Percentiles rank a stretch among this genome's conserved stretches.
phyloP scores from a whole-genome alignment of 2,797 vertebrate genomes.

The Pipistrellus kuhlii region DNA sequence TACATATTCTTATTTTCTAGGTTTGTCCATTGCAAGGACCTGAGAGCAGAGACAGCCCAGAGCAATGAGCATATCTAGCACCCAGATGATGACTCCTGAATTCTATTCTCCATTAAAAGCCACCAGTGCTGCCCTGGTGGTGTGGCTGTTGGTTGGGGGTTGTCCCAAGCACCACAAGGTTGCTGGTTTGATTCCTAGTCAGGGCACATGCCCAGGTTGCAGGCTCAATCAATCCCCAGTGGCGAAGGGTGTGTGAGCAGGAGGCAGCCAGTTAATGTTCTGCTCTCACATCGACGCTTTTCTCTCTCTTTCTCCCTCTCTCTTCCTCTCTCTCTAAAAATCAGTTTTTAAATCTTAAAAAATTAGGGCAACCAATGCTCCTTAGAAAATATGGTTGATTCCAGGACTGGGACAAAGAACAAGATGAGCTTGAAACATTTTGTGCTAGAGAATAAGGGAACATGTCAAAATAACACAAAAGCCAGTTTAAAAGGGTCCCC shows the following conservation, averaged over 20 bases:
- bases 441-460: slow-evolving; percentile 30
- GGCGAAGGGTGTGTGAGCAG: too few species aligned
- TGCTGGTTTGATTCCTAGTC: background rate
- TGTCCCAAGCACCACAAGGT: background rate
- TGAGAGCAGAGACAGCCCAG: background rate
- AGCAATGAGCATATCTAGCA: background rate
- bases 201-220: too few species aligned
- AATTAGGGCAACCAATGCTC: background rate
- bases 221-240: too few species aligned
- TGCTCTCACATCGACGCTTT: background rate
- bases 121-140: background rate
- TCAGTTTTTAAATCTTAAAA: background rate
- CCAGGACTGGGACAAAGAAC: slow-evolving; percentile 18
- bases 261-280: background rate
- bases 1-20: background rate
- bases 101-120: background rate
- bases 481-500: background rate
- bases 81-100: slow-evolving; percentile 19
- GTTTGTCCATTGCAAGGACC: background rate
- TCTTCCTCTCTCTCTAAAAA: background rate
- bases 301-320: background rate
- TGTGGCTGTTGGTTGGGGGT: background rate
- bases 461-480: slow-evolving; percentile 31
- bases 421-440: background rate
- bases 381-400: background rate